Evolutionary conservation across 2,113 vertebrate genomes (phyloP).

Genomic region (Melierax canorus): DNA sequence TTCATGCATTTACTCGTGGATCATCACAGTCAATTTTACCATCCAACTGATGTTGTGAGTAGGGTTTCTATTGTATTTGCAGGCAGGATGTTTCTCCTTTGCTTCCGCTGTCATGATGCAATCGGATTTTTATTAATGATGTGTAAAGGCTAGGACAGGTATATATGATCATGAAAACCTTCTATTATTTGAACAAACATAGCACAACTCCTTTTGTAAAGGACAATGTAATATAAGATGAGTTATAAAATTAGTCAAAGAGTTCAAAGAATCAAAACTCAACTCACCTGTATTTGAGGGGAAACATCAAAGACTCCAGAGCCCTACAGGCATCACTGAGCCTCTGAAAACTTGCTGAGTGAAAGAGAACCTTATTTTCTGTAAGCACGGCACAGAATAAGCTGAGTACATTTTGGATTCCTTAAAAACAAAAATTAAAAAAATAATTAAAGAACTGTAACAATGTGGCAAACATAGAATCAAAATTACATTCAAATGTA

Average conservation of each 20-base stretch:
- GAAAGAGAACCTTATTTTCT: conserved; percentile 97
- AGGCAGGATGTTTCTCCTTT: neutral
- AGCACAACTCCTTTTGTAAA: neutral
- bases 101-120: neutral
- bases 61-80: neutral
- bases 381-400: conserved; percentile 96
- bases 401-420: conserved; percentile 96
- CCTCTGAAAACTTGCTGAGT: conserved; percentile 96
- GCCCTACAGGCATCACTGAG: conserved; percentile 93
- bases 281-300: conserved; percentile 94
- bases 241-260: neutral
- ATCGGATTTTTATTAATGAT: neutral
- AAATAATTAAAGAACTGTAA: neutral
- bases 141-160: neutral
- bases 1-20: neutral
- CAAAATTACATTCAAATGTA: neutral
- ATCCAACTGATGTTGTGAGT: neutral
- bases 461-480: neutral
- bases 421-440: conserved; percentile 75
- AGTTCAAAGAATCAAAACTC: neutral
- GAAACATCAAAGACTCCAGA: conserved; percentile 95
- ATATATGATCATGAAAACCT: neutral
- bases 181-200: neutral
- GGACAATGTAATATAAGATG: neutral
- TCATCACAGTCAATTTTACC: neutral